Conservation (phyloP, 2,113 vertebrate genomes). For the Carassius carassius region DNA sequence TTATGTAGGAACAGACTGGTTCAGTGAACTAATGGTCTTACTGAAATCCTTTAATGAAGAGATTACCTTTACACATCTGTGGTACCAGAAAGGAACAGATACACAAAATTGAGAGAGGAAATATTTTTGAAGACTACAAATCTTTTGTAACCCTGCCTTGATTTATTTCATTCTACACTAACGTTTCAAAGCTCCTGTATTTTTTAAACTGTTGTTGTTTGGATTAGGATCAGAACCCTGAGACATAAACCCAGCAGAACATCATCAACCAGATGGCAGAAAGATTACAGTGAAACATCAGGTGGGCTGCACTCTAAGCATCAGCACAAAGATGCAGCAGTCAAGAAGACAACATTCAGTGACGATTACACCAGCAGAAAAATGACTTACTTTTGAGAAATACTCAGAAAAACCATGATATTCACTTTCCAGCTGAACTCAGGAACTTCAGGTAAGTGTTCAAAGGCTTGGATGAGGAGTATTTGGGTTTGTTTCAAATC, state of each 20-base stretch:
- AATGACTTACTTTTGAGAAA: not conserved
- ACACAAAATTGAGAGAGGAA: not conserved
- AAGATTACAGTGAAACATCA: slow-evolving; percentile 44
- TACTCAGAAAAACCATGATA: not conserved
- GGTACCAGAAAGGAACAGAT: slow-evolving; percentile 17
- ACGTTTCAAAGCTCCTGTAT: not conserved
- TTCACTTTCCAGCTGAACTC: not conserved
- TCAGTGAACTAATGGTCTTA: slow-evolving; percentile 69
- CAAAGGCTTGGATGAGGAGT: not conserved
- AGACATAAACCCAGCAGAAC: not conserved
- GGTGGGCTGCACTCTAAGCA: slow-evolving; percentile 11
- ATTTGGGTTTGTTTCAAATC: not conserved
- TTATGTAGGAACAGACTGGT: slow-evolving; percentile 25
- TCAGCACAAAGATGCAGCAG: not conserved
- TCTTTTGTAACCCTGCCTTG: not conserved
- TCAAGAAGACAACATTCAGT: not conserved
- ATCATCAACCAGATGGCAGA: slow-evolving; percentile 40
- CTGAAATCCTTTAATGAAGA: slow-evolving; percentile 68
- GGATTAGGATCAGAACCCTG: not conserved
- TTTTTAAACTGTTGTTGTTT: not conserved
- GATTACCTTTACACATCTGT: slow-evolving; percentile 67
- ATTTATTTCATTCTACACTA: not conserved
- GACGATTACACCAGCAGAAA: not conserved
- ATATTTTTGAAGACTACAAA: not conserved
- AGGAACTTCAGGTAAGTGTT: slow-evolving; percentile 26